Evolutionary conservation across 2,113 vertebrate species (phyloP).

Genomic region (Bos javanicus): DNA sequence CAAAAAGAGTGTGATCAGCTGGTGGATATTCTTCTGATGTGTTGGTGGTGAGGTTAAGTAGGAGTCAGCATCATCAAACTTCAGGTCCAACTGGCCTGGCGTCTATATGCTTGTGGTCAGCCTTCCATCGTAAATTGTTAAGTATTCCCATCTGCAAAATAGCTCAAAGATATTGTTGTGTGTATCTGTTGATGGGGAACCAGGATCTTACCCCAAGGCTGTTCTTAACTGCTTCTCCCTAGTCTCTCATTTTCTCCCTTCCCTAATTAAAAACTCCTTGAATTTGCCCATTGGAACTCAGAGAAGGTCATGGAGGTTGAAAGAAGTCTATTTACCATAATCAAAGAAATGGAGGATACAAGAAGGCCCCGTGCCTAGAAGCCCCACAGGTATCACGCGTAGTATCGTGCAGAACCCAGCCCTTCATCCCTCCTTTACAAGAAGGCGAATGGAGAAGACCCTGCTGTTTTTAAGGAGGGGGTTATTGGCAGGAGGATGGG

Average conservation of each 20-base stretch:
- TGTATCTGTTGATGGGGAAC: neutral
- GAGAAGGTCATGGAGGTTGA: neutral
- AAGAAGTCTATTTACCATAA: neutral
- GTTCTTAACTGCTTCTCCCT: neutral
- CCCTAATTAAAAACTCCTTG: neutral
- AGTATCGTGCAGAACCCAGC: neutral
- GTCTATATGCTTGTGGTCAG: neutral
- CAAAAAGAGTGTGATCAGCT: neutral
- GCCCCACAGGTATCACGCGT: neutral
- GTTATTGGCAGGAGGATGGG: neutral
- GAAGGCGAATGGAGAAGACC: neutral
- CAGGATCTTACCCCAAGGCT: neutral
- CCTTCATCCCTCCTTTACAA: neutral
- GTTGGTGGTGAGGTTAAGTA: neutral
- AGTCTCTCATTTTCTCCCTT: neutral
- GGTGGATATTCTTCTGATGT: neutral
- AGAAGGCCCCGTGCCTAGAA: neutral
- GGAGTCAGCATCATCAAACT: neutral
- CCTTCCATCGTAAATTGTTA: neutral
- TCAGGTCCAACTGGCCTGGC: neutral
- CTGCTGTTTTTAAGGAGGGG: neutral
- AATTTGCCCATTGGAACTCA: neutral
- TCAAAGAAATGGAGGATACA: neutral
- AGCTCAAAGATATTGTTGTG: neutral
- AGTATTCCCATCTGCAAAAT: neutral